Evolutionary conservation across 2,888 invertebrate genomes (phyloP).

Genomic region (Odontomyia ornata): DNA sequence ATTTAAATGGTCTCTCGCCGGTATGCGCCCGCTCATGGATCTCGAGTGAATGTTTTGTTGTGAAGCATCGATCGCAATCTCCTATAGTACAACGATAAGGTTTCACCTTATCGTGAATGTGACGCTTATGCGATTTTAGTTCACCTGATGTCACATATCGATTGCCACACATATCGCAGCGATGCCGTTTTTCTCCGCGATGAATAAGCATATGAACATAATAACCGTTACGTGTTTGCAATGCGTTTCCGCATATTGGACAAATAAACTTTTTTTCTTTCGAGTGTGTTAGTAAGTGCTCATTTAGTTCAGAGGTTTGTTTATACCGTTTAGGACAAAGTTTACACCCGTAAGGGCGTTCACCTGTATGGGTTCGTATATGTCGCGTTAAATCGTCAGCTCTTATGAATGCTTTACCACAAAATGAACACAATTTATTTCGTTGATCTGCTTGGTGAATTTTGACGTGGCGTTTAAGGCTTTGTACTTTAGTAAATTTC

Average conservation of each 20-base stretch:
- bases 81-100: conserved; percentile 51
- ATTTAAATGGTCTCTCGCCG: conserved; percentile 51
- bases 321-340: conserved; percentile 55
- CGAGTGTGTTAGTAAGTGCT: conserved; percentile 53
- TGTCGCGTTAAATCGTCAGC: conserved; percentile 55
- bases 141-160: conserved; percentile 53
- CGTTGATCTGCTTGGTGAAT: conserved; percentile 52
- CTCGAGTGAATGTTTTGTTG: conserved; percentile 51
- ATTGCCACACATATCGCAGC: conserved; percentile 52
- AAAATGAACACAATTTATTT: conserved; percentile 54
- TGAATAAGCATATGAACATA: conserved; percentile 54
- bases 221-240: conserved; percentile 53
- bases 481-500: conserved; percentile 40
- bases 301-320: conserved; percentile 53
- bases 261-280: conserved; percentile 51
- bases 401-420: conserved; percentile 53
- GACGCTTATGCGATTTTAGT: conserved; percentile 51
- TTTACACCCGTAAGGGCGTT: conserved; percentile 54
- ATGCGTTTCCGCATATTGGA: conserved; percentile 52
- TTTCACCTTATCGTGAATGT: conserved; percentile 52
- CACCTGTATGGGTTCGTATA: conserved; percentile 55
- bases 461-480: conserved; percentile 52
- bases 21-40: conserved; percentile 52
- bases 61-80: conserved; percentile 51
- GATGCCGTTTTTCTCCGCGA: conserved; percentile 52